Conservation (phyloP, 2,113 vertebrate species). For the Odontesthes bonariensis region DNA sequence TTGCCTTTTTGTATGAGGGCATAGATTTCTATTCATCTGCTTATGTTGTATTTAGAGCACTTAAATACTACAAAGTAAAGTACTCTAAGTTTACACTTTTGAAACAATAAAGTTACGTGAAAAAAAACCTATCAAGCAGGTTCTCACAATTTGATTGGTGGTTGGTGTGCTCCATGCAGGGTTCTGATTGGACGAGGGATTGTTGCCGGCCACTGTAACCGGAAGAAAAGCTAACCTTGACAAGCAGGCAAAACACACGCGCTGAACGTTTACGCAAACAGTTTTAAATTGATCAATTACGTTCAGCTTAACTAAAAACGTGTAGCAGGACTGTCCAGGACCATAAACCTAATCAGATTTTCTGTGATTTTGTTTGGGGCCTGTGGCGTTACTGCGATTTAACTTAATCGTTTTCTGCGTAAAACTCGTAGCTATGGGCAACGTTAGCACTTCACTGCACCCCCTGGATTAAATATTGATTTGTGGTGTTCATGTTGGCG, state of each 20-base stretch:
- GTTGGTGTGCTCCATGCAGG: background rate
- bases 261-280: background rate
- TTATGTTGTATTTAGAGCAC: too few species aligned
- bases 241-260: constrained; percentile 4
- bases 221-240: constrained; percentile 67
- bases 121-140: background rate
- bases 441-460: background rate
- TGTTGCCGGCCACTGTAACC: background rate
- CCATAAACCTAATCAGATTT: too few species aligned
- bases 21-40: too few species aligned
- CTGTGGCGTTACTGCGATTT: too few species aligned
- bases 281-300: background rate
- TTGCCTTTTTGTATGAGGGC: too few species aligned
- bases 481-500: background rate
- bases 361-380: too few species aligned
- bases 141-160: constrained; percentile 36
- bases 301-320: rapidly evolving
- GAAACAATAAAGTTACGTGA: constrained; percentile 5
- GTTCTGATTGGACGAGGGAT: constrained; percentile 42
- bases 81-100: too few species aligned
- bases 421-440: background rate
- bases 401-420: too few species aligned
- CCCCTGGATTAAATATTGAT: background rate
- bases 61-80: too few species aligned
- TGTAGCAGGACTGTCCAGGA: too few species aligned